phyloP scores from a whole-genome alignment of 2,797 vertebrate genomes.

The Nasua narica region DNA sequence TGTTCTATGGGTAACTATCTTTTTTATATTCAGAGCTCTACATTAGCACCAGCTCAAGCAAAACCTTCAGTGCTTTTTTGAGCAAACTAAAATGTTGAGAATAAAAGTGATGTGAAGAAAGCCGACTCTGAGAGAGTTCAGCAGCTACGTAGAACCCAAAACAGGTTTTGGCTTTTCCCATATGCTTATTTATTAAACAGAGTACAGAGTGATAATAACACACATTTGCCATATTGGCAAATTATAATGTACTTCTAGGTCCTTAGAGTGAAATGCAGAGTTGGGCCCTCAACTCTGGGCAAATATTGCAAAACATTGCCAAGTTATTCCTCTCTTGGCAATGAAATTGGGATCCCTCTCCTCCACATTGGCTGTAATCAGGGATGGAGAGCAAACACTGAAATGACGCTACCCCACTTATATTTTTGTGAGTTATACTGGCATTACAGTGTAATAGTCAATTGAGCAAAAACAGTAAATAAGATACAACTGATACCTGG shows the following conservation, averaged over 20 bases:
- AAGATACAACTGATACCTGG: background rate
- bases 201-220: background rate
- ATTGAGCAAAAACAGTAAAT: background rate
- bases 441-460: background rate
- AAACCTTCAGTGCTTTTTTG: background rate
- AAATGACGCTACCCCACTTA: background rate
- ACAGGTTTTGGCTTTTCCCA: background rate
- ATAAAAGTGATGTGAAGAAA: background rate
- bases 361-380: background rate
- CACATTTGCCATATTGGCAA: background rate
- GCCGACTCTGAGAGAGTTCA: background rate
- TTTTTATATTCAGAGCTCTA: conserved; percentile 25
- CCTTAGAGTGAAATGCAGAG: background rate
- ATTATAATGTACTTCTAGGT: background rate
- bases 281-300: too few relatives aligned
- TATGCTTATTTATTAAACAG: background rate
- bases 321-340: background rate
- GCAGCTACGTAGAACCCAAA: background rate
- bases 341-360: background rate
- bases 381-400: background rate
- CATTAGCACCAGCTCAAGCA: background rate
- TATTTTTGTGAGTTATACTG: background rate
- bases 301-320: too few relatives aligned
- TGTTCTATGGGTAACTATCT: background rate
- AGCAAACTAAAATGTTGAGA: background rate